Base-by-base conservation (phyloP, 2,797 vertebrate genomes). In the Danionella dracula region DNA sequence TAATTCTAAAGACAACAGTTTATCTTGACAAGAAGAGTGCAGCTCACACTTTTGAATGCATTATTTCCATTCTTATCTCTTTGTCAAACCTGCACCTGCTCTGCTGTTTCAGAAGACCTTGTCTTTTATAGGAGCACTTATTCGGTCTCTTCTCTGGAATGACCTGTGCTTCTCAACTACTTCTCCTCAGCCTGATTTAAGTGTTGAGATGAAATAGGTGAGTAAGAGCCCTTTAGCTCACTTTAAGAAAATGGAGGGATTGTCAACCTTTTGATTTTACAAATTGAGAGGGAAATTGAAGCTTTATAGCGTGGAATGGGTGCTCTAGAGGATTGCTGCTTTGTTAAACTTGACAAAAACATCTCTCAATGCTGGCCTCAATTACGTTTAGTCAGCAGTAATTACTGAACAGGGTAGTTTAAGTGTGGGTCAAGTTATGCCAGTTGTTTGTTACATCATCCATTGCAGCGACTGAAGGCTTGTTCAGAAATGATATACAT, bases 1-100 rank as follows among this genome's bases (percentile, higher is more conserved):
- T 77, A 66, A 75, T 70, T 72, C 70, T 63, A 68, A 68, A 73
- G 65, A 76, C 71, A 77, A 64, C 66, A 73, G 67, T 75, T 68
- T 35, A 37, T 54, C 45, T 68, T 54, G 21, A 32, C 19, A 38
- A 34, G 11, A 62, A 50, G 54, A 32, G 64, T 44, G 31, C 13
- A 19, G n/a, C 48, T 42, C 53, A 68, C 67, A 42, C 59, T 44
- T 48, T n/a, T 44, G 13, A 16, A 63, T 45, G 61, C 65, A 55
- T 31, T 35, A 68, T 59, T 42, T 5, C 27, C 12, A 27, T 63
- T 68, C 41, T 66, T 10, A 16, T 49, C 20, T 55, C 37, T 16
- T 70, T 51, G 65, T 74, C 66, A 41, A 50, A 15, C 19, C 40
- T 27, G 42, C 64, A 72, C 54, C 56, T 68, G 54, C 49, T 20